Conservation (phyloP, 2,113 vertebrate species). For the Desmodus rotundus region DNA sequence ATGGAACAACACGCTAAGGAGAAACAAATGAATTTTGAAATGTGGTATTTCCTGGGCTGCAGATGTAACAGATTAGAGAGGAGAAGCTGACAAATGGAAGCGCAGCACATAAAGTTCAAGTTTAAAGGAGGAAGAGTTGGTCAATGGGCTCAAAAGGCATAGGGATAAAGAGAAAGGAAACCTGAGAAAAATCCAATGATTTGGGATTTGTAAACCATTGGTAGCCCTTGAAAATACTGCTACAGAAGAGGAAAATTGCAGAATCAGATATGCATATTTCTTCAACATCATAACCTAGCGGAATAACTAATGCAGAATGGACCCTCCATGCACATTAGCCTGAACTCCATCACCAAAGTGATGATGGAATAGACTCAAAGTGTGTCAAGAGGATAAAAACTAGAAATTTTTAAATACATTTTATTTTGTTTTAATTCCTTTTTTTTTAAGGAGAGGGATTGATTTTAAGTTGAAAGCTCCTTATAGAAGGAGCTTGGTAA, state of each 20-base stretch:
- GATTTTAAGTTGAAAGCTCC: not conserved
- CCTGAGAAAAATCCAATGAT: not conserved
- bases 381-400: not conserved
- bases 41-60: not conserved
- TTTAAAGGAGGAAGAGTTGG: not conserved
- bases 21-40: not conserved
- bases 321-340: not conserved
- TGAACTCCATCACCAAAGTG: not conserved
- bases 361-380: not conserved
- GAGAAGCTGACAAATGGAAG: not conserved
- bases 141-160: not conserved
- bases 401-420: not conserved
- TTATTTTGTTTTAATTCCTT: not conserved
- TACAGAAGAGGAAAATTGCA: not conserved
- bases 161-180: not conserved
- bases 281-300: not conserved
- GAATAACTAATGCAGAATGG: not conserved
- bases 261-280: not conserved
- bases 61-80: not conserved
- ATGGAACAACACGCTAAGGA: not conserved
- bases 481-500: not conserved
- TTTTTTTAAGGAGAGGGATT: not conserved
- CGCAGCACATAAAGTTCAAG: not conserved
- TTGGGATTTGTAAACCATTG: not conserved
- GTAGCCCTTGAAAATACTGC: not conserved